Evolutionary conservation across 1,140 invertebrate species (phyloP), one percentile per base, ranked within the genome.

Genomic region (Listronotus oregonensis): DNA sequence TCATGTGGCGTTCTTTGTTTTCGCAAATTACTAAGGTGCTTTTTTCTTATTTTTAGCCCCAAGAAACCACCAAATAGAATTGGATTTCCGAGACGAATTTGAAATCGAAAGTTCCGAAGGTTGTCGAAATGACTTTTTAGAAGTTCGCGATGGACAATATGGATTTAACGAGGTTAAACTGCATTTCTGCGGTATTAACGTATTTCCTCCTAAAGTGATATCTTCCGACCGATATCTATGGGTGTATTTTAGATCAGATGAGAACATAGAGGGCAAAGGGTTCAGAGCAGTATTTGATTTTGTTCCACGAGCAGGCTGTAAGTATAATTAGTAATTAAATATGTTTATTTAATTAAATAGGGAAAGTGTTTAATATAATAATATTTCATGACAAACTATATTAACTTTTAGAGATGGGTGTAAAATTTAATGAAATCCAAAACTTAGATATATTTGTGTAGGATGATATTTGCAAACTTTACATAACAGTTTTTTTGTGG

Each of bases 21-120:
- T 12, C 34, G 2, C 34, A 37, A 37, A 37, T 37, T 12, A 37
- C 34, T 37, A 8, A 37, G 8, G 34, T 37, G 3, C 8, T 12
- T 34, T 34, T 42, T 52, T 74, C 77, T 77, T 77, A 73, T 18
- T 88, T 86, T 55, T 85, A 94, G 92, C 92, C 59, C 86, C 87
- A 14, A 79, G 82, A 65, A 90, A 89, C 14, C 86, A 91, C 81
- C 79, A 89, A 32, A 83, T 95, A 44, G 85, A 86, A 64, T 81
- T 95, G 69, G 91, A 94, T 78, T 95, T 95, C 80, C 84, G 91
- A 44, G 91, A 94, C 76, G 82, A 84, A 59, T 95, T 95, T 79
- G 78, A 88, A 52, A 81, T 95, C 57, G 93, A 96, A 78, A 83
- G 85, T 18, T 87, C 86, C 32, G 79, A 86, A 12, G 83, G 86